Conservation (phyloP, 2,113 vertebrate species). For the Prionailurus bengalensis region DNA sequence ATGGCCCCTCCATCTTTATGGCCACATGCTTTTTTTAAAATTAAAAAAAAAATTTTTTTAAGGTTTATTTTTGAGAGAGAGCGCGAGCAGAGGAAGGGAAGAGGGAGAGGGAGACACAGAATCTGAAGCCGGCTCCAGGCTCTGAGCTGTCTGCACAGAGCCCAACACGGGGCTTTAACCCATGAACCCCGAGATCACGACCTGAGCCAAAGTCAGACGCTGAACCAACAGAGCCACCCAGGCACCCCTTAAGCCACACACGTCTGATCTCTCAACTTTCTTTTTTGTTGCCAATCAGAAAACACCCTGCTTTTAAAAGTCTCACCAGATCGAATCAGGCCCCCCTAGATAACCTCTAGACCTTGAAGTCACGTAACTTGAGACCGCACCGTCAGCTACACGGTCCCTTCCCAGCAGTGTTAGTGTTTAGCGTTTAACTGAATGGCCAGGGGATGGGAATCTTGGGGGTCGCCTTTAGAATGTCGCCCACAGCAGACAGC, state of each 20-base stretch:
- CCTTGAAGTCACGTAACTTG: background rate
- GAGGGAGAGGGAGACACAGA: too few relatives aligned
- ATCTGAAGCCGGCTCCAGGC: too few relatives aligned
- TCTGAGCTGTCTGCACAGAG: too few relatives aligned
- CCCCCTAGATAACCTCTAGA: background rate
- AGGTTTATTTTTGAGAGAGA: too few relatives aligned
- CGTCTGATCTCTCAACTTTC: background rate
- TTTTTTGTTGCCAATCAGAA: background rate
- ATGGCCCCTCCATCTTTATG: background rate
- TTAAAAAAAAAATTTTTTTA: too few relatives aligned
- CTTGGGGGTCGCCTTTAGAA: background rate
- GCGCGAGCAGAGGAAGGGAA: too few relatives aligned
- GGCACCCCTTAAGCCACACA: background rate
- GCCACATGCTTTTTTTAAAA: background rate
- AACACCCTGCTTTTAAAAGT: background rate
- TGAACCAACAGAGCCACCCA: too few relatives aligned
- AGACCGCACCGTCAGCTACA: background rate
- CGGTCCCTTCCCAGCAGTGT: background rate
- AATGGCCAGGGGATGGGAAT: background rate
- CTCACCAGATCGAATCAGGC: background rate
- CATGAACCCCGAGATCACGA: too few relatives aligned
- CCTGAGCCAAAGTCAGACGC: too few relatives aligned
- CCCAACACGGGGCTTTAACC: too few relatives aligned
- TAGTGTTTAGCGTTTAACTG: background rate
- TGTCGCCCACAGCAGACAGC: background rate